Evolutionary conservation across 2,888 invertebrate species (phyloP), one percentile per base, ranked within the genome.

Genomic region (Hetaerina titia): DNA sequence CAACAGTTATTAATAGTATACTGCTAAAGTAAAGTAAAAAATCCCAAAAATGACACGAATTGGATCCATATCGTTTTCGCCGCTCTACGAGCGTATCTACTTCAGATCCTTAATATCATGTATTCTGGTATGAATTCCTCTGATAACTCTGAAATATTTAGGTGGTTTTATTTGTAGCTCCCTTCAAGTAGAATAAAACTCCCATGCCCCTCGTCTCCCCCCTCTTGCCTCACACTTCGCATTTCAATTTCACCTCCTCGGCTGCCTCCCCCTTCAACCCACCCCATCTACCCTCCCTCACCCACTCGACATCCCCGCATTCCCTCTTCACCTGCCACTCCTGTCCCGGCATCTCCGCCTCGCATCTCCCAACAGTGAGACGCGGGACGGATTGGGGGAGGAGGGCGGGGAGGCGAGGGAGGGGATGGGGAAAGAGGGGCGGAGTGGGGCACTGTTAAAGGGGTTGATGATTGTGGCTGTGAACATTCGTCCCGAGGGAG

Each of bases 181-280:
- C 45, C 45, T 45, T 45, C 45, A 45, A 45, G 45, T 45, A 45
- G 45, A 45, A 45, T 45, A 45, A 45, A 45, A 89, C 57, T 57
- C 88, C 56, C 31, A 19, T 56, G 22, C 90, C 64, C 64, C 45
- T 64, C 64, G 45, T 45, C 15, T 90, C 45, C 56, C 45, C 95
- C 57, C 95, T 87, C 45, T 81, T 88, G 89, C 95, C 90, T 89
- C 94, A 69, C 57, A 31, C 95, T 95, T 96, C 96, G 96, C 96
- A 96, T 96, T 96, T 96, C 96, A 96, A 96, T 96, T 96, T 96
- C 94, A 88, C 64, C 96, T 45, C 56, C n/a, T 45, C 45, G 45
- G 45, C 45, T 45, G 45, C 45, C 69, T 69, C 69, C 13, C 69
- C 69, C 69, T 69, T 6, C 19, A 69, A 19, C n/a, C 69, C 69